Evolutionary conservation across 1,140 invertebrate genomes (phyloP).

Genomic region (Aporrectodea caliginosa): DNA sequence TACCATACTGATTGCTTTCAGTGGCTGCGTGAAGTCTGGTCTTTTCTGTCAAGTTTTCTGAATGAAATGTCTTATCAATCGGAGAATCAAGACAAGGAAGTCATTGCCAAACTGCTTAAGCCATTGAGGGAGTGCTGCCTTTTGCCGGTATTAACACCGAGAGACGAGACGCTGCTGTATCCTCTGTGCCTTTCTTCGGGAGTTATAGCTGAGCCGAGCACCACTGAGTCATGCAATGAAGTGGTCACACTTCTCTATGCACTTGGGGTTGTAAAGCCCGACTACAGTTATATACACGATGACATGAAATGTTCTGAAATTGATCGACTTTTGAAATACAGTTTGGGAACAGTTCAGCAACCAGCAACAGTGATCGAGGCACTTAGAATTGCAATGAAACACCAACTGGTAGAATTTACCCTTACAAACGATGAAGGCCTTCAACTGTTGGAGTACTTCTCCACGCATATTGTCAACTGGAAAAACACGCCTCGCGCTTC

Average conservation of each 20-base stretch:
- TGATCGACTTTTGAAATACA: neutral
- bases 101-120: neutral
- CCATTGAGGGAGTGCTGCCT: neutral
- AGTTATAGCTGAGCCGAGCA: neutral
- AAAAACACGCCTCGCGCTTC: too few species aligned
- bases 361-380: too few species aligned
- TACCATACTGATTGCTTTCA: neutral
- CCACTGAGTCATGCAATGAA: neutral
- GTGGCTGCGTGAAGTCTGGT: neutral
- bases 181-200: neutral
- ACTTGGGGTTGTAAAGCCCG: neutral
- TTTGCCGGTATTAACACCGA: neutral
- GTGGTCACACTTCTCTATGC: neutral
- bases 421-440: too few species aligned
- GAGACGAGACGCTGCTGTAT: neutral
- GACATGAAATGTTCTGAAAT: neutral
- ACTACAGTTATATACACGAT: neutral
- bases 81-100: neutral
- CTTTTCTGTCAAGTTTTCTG: neutral
- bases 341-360: too few species aligned
- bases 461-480: too few species aligned
- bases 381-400: too few species aligned
- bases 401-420: too few species aligned
- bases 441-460: too few species aligned
- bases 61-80: neutral